Evolutionary conservation across 2,888 invertebrate species (phyloP), one percentile per base, ranked within the genome.

Genomic region (Euclidia mi): DNA sequence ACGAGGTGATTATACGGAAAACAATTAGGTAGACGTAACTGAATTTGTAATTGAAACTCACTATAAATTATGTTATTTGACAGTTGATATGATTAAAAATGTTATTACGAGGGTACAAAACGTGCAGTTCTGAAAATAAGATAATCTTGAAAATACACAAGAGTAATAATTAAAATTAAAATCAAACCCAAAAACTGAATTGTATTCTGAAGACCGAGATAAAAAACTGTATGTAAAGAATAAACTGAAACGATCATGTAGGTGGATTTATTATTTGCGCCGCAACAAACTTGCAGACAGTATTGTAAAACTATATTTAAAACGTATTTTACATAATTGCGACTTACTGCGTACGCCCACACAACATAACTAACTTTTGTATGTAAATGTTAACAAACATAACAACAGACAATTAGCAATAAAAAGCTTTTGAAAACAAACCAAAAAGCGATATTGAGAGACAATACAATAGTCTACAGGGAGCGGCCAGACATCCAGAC

Each of bases 331-430:
- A 58, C 60, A 71, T 67, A 61, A 56, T 67, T 71, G 52, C 50
- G 57, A 67, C 56, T 67, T 63, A 56, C 18, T 51, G 46, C 2
- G 25, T 35, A n/a, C 10, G 12, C 51, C 47, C 53, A 66, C 53
- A 12, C 53, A 67, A 65, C 12, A 64, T 48, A 49, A 68, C 56
- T 47, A 60, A 71, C 71, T 71, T 71, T 71, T 71, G 73, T 73
- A 73, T 73, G 74, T 65, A 73, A 73, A 73, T 73, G 55, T 44
- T 70, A 65, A 65, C 62, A 71, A 75, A 64, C 64, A 65, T 58
- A 70, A 72, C 70, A 72, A 70, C 70, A 41, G 61, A 73, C 73
- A 73, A 73, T 73, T 73, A 73, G 72, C 56, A 72, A 72, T 70
- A 65, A 69, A 76, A 76, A 57, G 56, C 60, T 44, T 56, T 72